Evolutionary conservation across 2,888 invertebrate genomes (phyloP).

Genomic region (Cerastis rubricosa): DNA sequence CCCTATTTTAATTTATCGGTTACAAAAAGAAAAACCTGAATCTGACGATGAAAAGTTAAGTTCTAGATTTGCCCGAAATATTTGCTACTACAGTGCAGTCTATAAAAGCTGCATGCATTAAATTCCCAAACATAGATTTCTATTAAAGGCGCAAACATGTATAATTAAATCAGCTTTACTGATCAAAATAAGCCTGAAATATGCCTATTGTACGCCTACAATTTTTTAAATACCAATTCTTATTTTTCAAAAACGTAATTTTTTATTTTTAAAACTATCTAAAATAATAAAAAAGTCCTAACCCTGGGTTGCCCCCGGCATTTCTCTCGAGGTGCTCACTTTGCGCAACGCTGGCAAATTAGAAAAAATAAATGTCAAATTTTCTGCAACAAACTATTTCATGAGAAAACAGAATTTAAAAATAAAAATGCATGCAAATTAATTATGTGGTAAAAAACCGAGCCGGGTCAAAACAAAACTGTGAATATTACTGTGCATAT

Average conservation of each 20-base stretch:
- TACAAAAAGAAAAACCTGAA: background rate
- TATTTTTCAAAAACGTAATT: background rate
- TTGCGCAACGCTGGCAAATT: slow-evolving; percentile 61
- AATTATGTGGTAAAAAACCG: background rate
- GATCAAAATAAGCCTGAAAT: background rate
- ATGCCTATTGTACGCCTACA: background rate
- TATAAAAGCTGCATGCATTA: slow-evolving; percentile 31
- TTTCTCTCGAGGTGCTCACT: slow-evolving; percentile 64
- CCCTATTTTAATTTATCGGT: slow-evolving; percentile 2
- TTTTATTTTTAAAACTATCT: slow-evolving; percentile 18
- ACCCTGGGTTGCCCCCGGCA: slow-evolving; percentile 61
- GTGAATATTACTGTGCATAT: background rate
- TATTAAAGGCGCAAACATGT: background rate
- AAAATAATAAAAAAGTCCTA: slow-evolving; percentile 58
- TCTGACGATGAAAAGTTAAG: background rate
- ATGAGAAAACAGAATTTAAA: slow-evolving; percentile 43
- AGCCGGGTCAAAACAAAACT: background rate
- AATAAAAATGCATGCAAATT: slow-evolving; percentile 33
- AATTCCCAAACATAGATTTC: background rate
- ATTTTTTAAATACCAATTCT: background rate
- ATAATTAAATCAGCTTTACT: background rate
- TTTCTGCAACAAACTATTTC: slow-evolving; percentile 58
- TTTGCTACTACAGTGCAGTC: background rate
- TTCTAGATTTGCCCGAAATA: background rate
- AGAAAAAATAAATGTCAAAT: slow-evolving; percentile 52